Evolutionary conservation across 2,113 vertebrate genomes (phyloP).

Genomic region (Cathartes aura): DNA sequence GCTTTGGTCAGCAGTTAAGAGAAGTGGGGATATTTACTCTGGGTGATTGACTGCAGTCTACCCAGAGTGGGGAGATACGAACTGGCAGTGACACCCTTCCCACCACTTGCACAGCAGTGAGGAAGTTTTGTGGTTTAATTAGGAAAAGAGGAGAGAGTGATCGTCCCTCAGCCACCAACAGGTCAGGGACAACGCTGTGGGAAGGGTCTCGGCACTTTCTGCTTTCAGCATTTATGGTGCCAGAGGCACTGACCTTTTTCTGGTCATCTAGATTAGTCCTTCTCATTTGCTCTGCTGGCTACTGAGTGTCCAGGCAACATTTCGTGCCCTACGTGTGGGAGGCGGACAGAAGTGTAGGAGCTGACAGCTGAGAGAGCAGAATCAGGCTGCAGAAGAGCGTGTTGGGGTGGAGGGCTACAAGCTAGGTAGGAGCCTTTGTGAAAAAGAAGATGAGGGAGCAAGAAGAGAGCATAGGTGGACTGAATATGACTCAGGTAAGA

Average conservation of each 20-base stretch:
- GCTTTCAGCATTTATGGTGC: background rate
- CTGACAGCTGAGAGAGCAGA: background rate
- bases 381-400: background rate
- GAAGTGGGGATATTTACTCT: background rate
- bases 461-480: background rate
- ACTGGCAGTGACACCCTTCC: background rate
- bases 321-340: background rate
- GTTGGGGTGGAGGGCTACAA: background rate
- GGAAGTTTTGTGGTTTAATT: background rate
- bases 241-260: background rate
- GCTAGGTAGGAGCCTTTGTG: background rate
- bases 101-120: background rate
- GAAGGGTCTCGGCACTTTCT: background rate
- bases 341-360: background rate
- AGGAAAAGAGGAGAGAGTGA: background rate
- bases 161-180: background rate
- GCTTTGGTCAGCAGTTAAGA: background rate
- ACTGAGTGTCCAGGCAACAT: background rate
- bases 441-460: background rate
- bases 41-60: background rate
- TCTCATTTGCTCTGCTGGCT: background rate
- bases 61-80: background rate
- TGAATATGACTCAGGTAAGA: background rate
- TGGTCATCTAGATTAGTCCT: background rate
- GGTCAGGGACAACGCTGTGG: background rate